Conservation (phyloP, 2,888 invertebrate genomes). For the Mesoligia furuncula region DNA sequence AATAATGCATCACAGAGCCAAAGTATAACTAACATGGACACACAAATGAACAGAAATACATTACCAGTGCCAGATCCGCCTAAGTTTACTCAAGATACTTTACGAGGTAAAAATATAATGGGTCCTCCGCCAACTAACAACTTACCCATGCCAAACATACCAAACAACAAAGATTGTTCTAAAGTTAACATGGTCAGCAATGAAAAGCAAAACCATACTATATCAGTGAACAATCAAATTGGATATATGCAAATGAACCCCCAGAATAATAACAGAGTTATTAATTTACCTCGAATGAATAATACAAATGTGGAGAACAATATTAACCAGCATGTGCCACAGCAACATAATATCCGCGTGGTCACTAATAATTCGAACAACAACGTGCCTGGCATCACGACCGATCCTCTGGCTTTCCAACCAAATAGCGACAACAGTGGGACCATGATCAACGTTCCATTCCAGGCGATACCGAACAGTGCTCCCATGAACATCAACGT, state of each 20-base stretch:
- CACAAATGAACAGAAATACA: constrained; percentile 80
- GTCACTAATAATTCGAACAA: constrained; percentile 84
- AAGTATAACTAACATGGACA: constrained; percentile 79
- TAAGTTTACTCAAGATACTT: constrained; percentile 82
- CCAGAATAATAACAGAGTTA: constrained; percentile 85
- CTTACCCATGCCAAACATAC: constrained; percentile 78
- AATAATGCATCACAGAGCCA: constrained; percentile 80
- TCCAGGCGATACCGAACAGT: constrained; percentile 88
- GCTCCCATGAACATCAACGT: constrained; percentile 89
- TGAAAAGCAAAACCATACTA: constrained; percentile 85
- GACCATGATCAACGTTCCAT: constrained; percentile 89
- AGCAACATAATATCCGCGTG: constrained; percentile 87
- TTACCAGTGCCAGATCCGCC: constrained; percentile 81
- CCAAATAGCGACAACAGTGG: constrained; percentile 84
- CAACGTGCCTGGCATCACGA: constrained; percentile 78
- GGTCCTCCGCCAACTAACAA: constrained; percentile 79
- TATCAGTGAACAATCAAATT: constrained; percentile 86
- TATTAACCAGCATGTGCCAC: constrained; percentile 84
- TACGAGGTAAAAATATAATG: constrained; percentile 86
- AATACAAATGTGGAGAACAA: constrained; percentile 81
- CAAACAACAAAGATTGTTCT: constrained; percentile 82
- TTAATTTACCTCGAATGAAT: constrained; percentile 85
- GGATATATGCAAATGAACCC: constrained; percentile 88
- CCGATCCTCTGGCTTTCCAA: constrained; percentile 84
- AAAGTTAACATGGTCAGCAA: constrained; percentile 83